Percentiles rank a stretch among this genome's conserved stretches.
These are phyloP conservation scores for Rattus norvegicus DNA, from an alignment of 2,113 vertebrate species.

Conservation along the genomic window DNA sequence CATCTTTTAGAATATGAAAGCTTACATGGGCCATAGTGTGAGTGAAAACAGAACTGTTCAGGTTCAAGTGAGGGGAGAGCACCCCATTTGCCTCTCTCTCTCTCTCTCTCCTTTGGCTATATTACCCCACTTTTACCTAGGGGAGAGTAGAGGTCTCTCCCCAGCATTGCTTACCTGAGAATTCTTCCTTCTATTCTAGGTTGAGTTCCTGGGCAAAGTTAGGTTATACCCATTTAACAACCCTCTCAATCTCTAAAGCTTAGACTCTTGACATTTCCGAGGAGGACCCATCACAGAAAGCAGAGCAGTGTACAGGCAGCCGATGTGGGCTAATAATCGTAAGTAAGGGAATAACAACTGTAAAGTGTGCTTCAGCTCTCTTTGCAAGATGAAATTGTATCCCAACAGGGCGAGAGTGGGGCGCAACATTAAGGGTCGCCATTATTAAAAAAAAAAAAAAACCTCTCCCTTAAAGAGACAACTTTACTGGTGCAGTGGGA, in stretches of 20 bases:
- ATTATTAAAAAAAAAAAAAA: background rate
- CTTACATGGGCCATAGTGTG: background rate
- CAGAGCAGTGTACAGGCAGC: background rate
- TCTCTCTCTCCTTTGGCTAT: background rate
- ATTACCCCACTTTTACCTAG: background rate
- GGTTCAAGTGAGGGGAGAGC: background rate
- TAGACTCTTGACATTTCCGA: background rate
- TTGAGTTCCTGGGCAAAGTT: background rate
- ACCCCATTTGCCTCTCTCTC: background rate
- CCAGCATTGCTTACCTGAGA: background rate
- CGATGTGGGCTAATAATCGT: background rate
- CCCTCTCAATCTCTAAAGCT: slow-evolving; percentile 2
- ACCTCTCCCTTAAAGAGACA: slow-evolving; percentile 12
- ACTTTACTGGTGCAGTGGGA: background rate
- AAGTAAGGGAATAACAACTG: background rate
- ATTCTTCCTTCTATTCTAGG: slow-evolving; percentile 68
- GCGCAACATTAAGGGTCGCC: background rate
- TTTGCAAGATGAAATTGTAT: background rate
- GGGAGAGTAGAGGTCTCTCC: background rate
- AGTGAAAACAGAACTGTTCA: slow-evolving; percentile 35
- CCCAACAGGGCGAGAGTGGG: background rate
- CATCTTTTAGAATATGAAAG: slow-evolving; percentile 20
- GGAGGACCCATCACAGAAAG: background rate
- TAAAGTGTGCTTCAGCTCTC: background rate
- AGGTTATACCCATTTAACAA: background rate